Base-by-base conservation (phyloP, 1,140 invertebrate species). In the Brachionus koreanus region DNA sequence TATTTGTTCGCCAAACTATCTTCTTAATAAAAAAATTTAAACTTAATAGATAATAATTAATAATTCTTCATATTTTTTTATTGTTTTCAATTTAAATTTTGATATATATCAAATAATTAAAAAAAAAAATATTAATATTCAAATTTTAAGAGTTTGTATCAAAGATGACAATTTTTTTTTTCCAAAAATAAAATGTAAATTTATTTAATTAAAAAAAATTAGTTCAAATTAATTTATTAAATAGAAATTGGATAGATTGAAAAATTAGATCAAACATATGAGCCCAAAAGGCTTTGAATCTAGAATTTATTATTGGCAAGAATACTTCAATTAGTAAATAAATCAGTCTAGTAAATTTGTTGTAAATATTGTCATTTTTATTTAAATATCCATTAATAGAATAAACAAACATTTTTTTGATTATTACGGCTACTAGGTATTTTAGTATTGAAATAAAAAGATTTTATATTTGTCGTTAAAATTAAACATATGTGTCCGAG, bases 351-450 rank as follows among this genome's bases (percentile, higher is more conserved):
- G 19, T 57, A 57, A 25, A 57, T 57, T 57, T 16, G 43, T 57
- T 19, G 5, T 19, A 57, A 19, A 9, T 19, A 9, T 57, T 57
- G 49, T 57, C 49, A 57, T 57, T 57, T 49, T 57, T 57, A 19
- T 57, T 57, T 57, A 57, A 57, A 19, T 57, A 57, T 57, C 49
- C 16, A 57, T 57, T 57, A 57, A 57, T 57, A 19, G 65, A 69
- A 69, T 69, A 69, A 69, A 69, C 35, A 69, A 39, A 69, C 65
- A 69, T 69, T 69, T n/a, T n/a, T n/a, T 69, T 69, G n/a, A n/a
- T 23, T 65, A 33, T 65, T 65, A 65, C 33, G 9, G 43, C 43
- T 46, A 33, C 29, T 69, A 35, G 65, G 37, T 19, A 74, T 74
- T 74, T 74, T 74, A 74, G 43, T 25, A 74, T 74, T 74, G 16